Percentiles rank a stretch among this genome's conserved stretches.
Evolutionary conservation across 2,888 invertebrate genomes (phyloP).

Genomic region (Thymelicus sylvestris): DNA sequence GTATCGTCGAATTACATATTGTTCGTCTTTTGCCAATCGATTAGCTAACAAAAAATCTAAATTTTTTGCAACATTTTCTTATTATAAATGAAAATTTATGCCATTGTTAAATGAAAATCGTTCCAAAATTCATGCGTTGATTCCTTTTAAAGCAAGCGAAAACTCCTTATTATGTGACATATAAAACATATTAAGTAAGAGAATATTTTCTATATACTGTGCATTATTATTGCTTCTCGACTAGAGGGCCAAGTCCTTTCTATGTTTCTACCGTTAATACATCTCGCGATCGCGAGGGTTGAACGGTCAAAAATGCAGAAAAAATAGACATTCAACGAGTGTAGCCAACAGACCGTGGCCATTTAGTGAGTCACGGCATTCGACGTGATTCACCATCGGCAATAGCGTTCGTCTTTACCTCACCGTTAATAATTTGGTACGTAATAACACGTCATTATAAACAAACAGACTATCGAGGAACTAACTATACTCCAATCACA

Average conservation of each 20-base stretch:
- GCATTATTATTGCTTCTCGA: not conserved
- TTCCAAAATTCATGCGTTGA: no score
- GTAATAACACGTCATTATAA: not conserved
- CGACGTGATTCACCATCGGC: not conserved
- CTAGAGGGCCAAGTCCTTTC: not conserved
- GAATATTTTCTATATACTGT: no score
- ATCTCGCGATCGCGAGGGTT: not conserved
- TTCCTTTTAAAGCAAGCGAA: no score
- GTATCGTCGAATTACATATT: not conserved
- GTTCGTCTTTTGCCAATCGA: no score
- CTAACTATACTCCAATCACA: not conserved
- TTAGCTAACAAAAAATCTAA: no score
- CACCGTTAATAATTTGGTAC: conserved; percentile 8
- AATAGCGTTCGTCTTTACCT: not conserved
- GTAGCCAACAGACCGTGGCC: not conserved
- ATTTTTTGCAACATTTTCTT: no score
- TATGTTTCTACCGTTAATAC: not conserved
- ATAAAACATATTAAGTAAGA: no score
- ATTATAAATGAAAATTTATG: no score
- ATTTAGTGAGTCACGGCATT: conserved; percentile 6
- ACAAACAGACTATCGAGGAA: not conserved
- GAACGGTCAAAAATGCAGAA: conserved; percentile 1
- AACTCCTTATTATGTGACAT: no score
- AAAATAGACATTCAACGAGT: not conserved
- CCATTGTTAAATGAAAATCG: no score